Conservation (phyloP, 2,888 invertebrate species). For the Corythucha ciliata region DNA sequence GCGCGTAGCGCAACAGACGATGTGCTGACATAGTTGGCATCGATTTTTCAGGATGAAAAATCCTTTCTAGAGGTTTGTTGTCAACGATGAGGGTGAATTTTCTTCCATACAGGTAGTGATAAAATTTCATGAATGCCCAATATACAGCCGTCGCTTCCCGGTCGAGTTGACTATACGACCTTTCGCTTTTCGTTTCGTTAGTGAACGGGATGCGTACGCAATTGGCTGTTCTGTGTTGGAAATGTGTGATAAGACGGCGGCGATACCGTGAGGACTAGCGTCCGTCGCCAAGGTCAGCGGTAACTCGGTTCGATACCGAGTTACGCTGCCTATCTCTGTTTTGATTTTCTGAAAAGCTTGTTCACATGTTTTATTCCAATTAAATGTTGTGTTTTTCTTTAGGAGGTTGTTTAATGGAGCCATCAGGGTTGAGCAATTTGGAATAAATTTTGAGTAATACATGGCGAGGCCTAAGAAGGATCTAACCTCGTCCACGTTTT, state of each 20-base stretch:
- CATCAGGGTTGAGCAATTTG: constrained; percentile 15
- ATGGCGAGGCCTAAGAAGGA: constrained; percentile 30
- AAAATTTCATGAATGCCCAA: constrained; percentile 23
- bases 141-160: constrained; percentile 28
- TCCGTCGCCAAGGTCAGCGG: constrained; percentile 30
- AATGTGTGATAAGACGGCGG: constrained; percentile 26
- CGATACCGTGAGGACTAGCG: constrained; percentile 24
- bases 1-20: constrained; percentile 23
- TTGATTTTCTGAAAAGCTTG: constrained; percentile 33
- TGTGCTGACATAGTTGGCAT: constrained; percentile 21
- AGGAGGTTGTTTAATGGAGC: constrained; percentile 28
- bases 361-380: constrained; percentile 3
- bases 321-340: constrained; percentile 30
- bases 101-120: constrained; percentile 23
- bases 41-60: constrained; percentile 20
- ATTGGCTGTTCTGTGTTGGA: constrained; percentile 26
- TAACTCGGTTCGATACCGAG: constrained; percentile 30
- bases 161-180: constrained; percentile 28
- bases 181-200: constrained; percentile 19
- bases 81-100: constrained; percentile 22
- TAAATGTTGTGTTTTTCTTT: constrained; percentile 19
- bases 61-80: constrained; percentile 20
- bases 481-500: constrained; percentile 25
- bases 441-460: constrained; percentile 31
- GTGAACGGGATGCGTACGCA: constrained; percentile 22